These are phyloP conservation scores for Margarornis squamiger DNA, from an alignment of 2,797 vertebrate species.

Conservation along the genomic window DNA sequence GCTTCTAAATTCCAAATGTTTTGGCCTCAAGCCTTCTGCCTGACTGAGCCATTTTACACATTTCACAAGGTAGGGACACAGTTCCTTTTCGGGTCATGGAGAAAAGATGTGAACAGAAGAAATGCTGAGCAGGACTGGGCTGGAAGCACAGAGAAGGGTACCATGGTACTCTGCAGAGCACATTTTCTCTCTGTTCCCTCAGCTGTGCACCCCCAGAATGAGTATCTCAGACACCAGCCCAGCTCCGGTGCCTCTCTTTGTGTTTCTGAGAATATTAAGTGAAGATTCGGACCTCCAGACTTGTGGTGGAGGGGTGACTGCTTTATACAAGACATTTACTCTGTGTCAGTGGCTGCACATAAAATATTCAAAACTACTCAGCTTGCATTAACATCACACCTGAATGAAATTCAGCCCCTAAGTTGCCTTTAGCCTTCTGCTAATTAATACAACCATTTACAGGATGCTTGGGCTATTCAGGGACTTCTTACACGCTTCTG, in stretches of 20 bases:
- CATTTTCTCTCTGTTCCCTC: not conserved
- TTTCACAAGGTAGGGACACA: not conserved
- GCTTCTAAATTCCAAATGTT: not conserved
- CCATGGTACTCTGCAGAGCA: not conserved
- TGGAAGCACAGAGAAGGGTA: not conserved
- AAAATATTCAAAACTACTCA: slow-evolving; percentile 36
- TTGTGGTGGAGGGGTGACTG: not conserved
- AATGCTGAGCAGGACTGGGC: not conserved
- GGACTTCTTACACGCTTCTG: not conserved
- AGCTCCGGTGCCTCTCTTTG: not conserved
- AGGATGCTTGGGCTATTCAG: not conserved
- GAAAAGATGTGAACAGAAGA: not conserved
- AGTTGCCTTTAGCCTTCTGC: not conserved
- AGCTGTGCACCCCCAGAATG: not conserved
- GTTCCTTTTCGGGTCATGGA: not conserved
- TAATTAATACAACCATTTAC: not conserved
- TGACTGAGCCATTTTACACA: not conserved
- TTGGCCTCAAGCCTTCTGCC: not conserved
- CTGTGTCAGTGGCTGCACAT: slow-evolving; percentile 20
- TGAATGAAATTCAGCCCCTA: slow-evolving; percentile 19
- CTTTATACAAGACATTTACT: slow-evolving; percentile 22
- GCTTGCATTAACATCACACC: slow-evolving; percentile 22
- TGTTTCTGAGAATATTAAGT: not conserved
- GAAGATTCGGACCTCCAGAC: not conserved
- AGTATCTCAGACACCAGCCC: not conserved